Evolutionary conservation across 2,888 invertebrate genomes (phyloP).

Genomic region (Rotaria macrura): DNA sequence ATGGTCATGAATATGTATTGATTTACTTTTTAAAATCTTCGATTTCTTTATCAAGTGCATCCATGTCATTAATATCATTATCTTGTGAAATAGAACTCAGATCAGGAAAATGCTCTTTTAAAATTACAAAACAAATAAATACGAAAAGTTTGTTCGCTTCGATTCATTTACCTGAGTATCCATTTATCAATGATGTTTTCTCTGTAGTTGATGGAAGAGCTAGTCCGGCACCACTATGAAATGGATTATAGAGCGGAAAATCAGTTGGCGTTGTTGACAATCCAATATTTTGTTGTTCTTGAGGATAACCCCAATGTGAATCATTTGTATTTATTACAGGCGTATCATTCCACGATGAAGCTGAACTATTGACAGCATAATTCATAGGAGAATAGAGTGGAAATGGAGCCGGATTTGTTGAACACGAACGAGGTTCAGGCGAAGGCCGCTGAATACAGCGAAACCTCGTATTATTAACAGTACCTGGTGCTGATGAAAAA

Average conservation of each 20-base stretch:
- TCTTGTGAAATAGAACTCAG: neutral
- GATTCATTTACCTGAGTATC: neutral
- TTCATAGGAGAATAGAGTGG: constrained; percentile 18
- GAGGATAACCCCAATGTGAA: neutral
- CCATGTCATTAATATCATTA: neutral
- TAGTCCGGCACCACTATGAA: neutral
- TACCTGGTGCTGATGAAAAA: neutral
- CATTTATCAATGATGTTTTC: neutral
- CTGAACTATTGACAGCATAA: neutral
- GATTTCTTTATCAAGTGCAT: neutral
- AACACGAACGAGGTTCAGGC: neutral
- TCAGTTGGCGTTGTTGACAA: neutral
- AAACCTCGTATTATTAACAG: neutral
- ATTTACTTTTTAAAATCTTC: constrained; percentile 21
- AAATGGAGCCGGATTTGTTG: neutral
- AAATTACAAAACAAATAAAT: neutral
- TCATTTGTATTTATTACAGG: neutral
- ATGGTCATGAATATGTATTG: neutral
- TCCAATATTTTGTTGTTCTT: neutral
- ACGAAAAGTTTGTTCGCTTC: neutral
- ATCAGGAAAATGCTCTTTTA: neutral
- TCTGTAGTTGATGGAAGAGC: neutral
- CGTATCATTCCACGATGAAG: neutral
- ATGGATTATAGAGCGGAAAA: constrained; percentile 17
- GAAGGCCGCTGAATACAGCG: constrained; percentile 8